phyloP scores from a whole-genome alignment of 2,888 invertebrate genomes.

The Punctoribates punctum region DNA sequence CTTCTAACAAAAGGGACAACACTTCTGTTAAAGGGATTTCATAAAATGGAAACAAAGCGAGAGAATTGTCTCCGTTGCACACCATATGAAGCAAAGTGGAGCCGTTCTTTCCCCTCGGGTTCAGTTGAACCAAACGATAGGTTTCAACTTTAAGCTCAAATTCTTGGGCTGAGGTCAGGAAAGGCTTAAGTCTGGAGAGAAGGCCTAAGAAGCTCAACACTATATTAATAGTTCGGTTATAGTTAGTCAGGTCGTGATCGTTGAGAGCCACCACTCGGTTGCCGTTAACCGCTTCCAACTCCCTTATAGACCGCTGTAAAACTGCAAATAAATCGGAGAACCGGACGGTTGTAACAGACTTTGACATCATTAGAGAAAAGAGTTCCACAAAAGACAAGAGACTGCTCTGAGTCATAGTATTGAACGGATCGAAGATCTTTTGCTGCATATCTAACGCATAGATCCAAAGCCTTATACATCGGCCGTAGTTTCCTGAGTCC shows the following conservation, averaged over 20 bases:
- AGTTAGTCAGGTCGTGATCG: slow-evolving; percentile 69
- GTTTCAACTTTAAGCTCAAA: slow-evolving; percentile 65
- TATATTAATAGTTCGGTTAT: slow-evolving; percentile 79
- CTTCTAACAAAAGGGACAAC: slow-evolving; percentile 70
- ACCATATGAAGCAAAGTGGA: slow-evolving; percentile 66
- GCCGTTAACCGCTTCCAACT: slow-evolving; percentile 52
- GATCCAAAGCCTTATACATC: slow-evolving; percentile 90
- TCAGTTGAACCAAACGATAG: slow-evolving; percentile 70
- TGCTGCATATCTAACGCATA: slow-evolving; percentile 96
- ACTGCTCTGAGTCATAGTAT: slow-evolving; percentile 90
- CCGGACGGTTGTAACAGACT: slow-evolving; percentile 71
- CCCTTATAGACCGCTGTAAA: slow-evolving; percentile 69
- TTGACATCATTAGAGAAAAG: slow-evolving; percentile 78
- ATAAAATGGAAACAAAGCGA: slow-evolving; percentile 52
- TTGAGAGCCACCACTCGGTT: slow-evolving; percentile 55
- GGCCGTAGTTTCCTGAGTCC: slow-evolving; percentile 83
- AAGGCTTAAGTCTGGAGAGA: slow-evolving; percentile 61
- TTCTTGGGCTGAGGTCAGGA: slow-evolving; percentile 51
- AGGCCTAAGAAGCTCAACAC: slow-evolving; percentile 77
- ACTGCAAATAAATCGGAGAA: slow-evolving; percentile 77
- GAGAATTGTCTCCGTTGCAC: slow-evolving; percentile 68
- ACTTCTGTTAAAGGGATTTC: slow-evolving; percentile 55
- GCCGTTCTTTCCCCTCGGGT: slow-evolving; percentile 57
- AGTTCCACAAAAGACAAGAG: slow-evolving; percentile 91
- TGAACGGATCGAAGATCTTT: slow-evolving; percentile 82